Evolutionary conservation across 64 coral and sea anemone genomes (phyloP).

Genomic region (Pocillopora damicornis): DNA sequence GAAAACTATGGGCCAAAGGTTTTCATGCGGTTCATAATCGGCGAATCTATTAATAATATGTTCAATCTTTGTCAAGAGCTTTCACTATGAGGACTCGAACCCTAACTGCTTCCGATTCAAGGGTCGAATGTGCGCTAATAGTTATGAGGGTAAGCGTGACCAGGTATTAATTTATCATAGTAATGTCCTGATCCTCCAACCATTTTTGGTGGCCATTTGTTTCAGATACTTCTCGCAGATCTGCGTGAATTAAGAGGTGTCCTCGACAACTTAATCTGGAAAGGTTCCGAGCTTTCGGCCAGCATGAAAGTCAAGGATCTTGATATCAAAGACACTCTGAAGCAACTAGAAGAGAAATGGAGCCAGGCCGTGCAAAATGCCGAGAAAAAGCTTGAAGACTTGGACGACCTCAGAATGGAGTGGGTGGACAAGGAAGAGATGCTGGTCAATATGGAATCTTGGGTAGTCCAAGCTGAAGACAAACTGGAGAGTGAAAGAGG

Average conservation of each 20-base stretch:
- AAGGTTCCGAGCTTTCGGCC: slow-evolving; percentile 82
- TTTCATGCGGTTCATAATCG: no score
- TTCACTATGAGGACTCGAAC: no score
- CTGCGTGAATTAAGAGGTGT: slow-evolving; percentile 71
- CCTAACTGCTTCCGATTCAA: no score
- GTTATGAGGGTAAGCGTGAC: no score
- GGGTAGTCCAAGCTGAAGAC: slow-evolving; percentile 72
- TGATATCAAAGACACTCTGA: slow-evolving; percentile 81
- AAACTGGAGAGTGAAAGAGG: slow-evolving; percentile 61
- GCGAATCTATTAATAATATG: no score
- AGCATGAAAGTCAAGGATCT: slow-evolving; percentile 81
- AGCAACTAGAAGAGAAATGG: slow-evolving; percentile 89
- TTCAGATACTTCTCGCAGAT: slow-evolving; percentile 64
- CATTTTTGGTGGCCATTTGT: not conserved
- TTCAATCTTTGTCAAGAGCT: no score
- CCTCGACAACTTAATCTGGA: slow-evolving; percentile 90
- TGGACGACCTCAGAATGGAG: slow-evolving; percentile 71
- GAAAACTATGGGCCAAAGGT: no score
- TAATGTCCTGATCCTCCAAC: not conserved
- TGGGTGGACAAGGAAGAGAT: slow-evolving; percentile 79
- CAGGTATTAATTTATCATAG: no score
- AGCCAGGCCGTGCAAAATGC: slow-evolving; percentile 56
- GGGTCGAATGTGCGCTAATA: no score
- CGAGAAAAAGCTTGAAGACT: slow-evolving; percentile 67
- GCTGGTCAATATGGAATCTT: slow-evolving; percentile 71